Evolutionary conservation across 2,113 vertebrate species (phyloP), one percentile per base, ranked within the genome.

Genomic region (Burhinus oedicnemus): DNA sequence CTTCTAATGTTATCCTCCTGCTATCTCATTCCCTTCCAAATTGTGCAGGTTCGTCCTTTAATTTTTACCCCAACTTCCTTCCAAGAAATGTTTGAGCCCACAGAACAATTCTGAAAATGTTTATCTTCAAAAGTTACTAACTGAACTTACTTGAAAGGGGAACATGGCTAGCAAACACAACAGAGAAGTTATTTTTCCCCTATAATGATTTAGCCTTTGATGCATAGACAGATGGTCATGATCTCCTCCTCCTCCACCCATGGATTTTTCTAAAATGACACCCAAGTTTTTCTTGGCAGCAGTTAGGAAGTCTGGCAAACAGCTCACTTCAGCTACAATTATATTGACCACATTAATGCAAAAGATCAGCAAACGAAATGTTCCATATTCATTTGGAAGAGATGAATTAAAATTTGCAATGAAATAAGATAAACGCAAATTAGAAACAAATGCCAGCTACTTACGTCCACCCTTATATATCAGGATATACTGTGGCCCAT

Each of bases 261-360:
- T 97, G 97, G 97, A 98, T 98, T 98, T 98, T 98, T 98, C 97
- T 98, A 97, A 98, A 98, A 98, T 98, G 98, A 98, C 98, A 98
- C 98, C 97, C 98, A 98, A 98, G 97, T 97, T 98, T 98, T 98
- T 98, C 97, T 98, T 98, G 98, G 98, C 98, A 98, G 98, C 97
- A 97, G 93, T 97, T 97, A 94, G 84, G 86, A 98, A 97, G 98
- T 98, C 97, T 98, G 98, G 98, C 98, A 98, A 98, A 97, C 98
- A 98, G 97, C 97, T 98, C 96, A 60, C 90, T 98, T 97, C 95
- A 96, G 96, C 95, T 98, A 96, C 98, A 98, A 97, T 98, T 98
- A 97, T 98, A 97, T 97, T 98, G 98, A 97, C 98, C 98, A 97
- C 97, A 98, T 98, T 98, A 98, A 98, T 98, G 97, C 97, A 97